These are phyloP conservation scores for Ommatoiulus sabulosus DNA, from an alignment of 2,888 invertebrate species.

Conservation along the genomic window DNA sequence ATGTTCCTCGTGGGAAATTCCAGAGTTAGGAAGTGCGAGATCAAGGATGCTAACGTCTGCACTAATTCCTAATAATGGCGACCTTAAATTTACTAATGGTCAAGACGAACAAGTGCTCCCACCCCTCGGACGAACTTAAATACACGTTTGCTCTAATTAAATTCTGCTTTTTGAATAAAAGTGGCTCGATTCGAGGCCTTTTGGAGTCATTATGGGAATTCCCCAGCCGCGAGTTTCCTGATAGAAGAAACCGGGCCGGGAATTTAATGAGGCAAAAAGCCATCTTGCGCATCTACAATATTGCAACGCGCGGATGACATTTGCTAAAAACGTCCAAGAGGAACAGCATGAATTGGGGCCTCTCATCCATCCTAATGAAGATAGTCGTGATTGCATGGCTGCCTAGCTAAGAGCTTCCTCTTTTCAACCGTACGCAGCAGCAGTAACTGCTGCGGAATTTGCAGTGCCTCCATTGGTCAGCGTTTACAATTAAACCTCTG, in stretches of 20 bases:
- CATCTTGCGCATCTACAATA: conserved; percentile 15
- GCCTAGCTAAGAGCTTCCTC: conserved; percentile 3
- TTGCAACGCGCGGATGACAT: not conserved
- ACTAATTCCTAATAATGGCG: conserved; percentile 26
- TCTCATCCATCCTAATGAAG: conserved; percentile 43
- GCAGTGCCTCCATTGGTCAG: not conserved
- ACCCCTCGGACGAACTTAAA: not conserved
- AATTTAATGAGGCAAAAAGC: conserved; percentile 43
- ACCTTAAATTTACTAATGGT: conserved; percentile 20
- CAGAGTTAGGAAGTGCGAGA: not conserved
- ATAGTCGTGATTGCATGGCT: not conserved
- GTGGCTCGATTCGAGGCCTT: not conserved
- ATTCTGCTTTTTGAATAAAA: not conserved
- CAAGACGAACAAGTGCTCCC: not conserved
- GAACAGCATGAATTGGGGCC: not conserved
- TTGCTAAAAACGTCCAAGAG: not conserved
- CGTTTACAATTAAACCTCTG: not conserved
- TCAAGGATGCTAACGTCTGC: not conserved
- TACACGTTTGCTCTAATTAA: not conserved
- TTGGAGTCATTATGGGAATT: not conserved
- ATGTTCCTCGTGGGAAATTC: conserved; percentile 22
- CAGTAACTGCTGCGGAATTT: conserved; percentile 36
- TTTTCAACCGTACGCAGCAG: not conserved
- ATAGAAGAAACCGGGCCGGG: not conserved
- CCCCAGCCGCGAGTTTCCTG: conserved; percentile 7